Percentiles rank a stretch among this genome's conserved stretches.
These are phyloP conservation scores for Acromyrmex charruanus DNA, from an alignment of 1,140 invertebrate genomes.

Conservation along the genomic window DNA sequence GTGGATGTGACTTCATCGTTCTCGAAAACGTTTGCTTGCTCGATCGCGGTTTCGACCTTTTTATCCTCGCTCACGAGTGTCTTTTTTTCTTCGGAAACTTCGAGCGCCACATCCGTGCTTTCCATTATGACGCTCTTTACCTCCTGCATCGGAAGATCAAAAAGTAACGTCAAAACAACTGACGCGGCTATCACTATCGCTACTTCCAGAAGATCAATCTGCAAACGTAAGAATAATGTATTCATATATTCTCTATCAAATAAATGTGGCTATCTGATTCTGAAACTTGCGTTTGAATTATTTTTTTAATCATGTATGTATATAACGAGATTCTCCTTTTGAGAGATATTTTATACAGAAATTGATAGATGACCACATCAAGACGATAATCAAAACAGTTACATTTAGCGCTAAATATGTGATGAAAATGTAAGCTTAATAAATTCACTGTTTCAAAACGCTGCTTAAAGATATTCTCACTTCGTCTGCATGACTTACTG, in stretches of 20 bases:
- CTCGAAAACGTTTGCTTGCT: slow-evolving; percentile 51
- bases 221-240: slow-evolving; percentile 69
- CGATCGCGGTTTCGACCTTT: slow-evolving; percentile 6
- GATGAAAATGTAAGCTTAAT: slow-evolving; percentile 17
- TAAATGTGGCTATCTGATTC: background rate
- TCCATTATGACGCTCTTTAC: slow-evolving; percentile 86
- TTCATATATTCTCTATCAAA: background rate
- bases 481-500: slow-evolving; percentile 83
- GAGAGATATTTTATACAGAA: background rate
- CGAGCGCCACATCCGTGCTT: slow-evolving; percentile 72
- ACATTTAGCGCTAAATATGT: background rate
- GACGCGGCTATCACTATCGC: slow-evolving; percentile 80
- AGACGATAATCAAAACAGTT: background rate
- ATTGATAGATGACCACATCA: background rate
- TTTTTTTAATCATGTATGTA: background rate
- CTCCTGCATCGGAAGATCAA: slow-evolving; percentile 88
- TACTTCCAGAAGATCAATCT: slow-evolving; percentile 84
- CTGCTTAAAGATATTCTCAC: background rate
- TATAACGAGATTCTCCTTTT: background rate
- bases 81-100: slow-evolving; percentile 51
- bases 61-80: slow-evolving; percentile 1
- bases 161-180: slow-evolving; percentile 84
- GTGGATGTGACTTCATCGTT: slow-evolving; percentile 63
- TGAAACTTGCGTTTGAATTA: background rate
- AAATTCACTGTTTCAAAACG: background rate